Evolutionary conservation across 1,140 invertebrate species (phyloP), one percentile per base, ranked within the genome.

Genomic region (Oncopodura yosiiana): DNA sequence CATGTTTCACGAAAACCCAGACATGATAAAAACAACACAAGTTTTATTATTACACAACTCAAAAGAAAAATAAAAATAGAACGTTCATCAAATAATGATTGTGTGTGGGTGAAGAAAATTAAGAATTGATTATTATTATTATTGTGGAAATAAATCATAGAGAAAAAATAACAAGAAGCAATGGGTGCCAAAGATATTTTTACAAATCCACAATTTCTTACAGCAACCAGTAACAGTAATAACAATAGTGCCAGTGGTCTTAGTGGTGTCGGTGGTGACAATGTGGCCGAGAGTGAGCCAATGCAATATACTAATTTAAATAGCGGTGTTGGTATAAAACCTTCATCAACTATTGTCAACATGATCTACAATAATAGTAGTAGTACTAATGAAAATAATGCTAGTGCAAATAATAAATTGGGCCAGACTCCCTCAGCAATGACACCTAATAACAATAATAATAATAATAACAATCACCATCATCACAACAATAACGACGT

Each of bases 131-230:
- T 36, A 16, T 36, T 36, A 36, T 18, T 38, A 38, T n/a, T 23
- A 11, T 24, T 27, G 12, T 14, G 43, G 43, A 14, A 9, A 27
- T 23, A 45, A 8, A 24, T 14, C 14, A 12, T 5, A 45, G 14
- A 26, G 24, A 14, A 27, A 45, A 18, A 45, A 24, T 24, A 45
- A 27, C 11, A 2, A 45, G 43, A 45, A 8, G 24, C 9, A 3
- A 60, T 60, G 58, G 58, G 58, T 50, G 58, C 58, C 23, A 54
- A 55, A 36, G 58, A 60, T 32, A 53, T 54, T 16, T 59, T 59
- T 27, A 46, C 57, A 14, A 59, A 59, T 41, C 51, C 58, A 12
- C 58, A 60, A 34, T 55, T 60, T 30, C 27, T 56, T 2, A 45
- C 55, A 11, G 30, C 54, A 6, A 8, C 19, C 4, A 44, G 23